phyloP scores from a whole-genome alignment of 2,113 vertebrate genomes.

The Peromyscus maniculatus region DNA sequence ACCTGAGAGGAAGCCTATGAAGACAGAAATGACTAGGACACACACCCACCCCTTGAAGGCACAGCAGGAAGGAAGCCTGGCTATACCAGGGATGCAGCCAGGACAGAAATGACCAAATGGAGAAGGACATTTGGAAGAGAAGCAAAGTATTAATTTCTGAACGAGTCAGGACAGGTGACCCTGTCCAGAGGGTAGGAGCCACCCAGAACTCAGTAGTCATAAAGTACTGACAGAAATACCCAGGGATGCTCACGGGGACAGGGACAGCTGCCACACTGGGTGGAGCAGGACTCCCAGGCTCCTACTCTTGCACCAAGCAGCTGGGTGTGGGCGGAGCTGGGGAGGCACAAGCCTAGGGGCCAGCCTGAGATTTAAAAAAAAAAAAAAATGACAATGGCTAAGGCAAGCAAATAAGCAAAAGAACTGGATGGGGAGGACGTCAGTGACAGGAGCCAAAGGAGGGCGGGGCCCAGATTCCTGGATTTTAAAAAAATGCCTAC shows the following conservation, averaged over 20 bases:
- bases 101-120: neutral
- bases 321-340: neutral
- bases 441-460: neutral
- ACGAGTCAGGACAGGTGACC: neutral
- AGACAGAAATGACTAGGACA: neutral
- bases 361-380: neutral
- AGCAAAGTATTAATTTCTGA: neutral
- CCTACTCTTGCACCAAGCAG: conserved; percentile 6
- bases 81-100: neutral
- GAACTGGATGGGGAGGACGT: neutral
- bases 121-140: neutral
- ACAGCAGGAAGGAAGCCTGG: neutral
- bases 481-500: neutral
- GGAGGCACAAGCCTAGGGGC: neutral
- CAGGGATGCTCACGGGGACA: neutral
- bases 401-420: neutral
- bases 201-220: neutral
- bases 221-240: conserved; percentile 48
- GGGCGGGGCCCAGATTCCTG: neutral
- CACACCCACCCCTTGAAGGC: neutral
- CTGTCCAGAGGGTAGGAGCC: neutral
- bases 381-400: neutral
- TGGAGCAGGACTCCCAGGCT: neutral
- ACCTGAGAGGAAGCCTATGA: neutral
- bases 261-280: neutral